These are phyloP conservation scores for Hartigia nigra DNA, from an alignment of 2,888 invertebrate species.

Conservation along the genomic window DNA sequence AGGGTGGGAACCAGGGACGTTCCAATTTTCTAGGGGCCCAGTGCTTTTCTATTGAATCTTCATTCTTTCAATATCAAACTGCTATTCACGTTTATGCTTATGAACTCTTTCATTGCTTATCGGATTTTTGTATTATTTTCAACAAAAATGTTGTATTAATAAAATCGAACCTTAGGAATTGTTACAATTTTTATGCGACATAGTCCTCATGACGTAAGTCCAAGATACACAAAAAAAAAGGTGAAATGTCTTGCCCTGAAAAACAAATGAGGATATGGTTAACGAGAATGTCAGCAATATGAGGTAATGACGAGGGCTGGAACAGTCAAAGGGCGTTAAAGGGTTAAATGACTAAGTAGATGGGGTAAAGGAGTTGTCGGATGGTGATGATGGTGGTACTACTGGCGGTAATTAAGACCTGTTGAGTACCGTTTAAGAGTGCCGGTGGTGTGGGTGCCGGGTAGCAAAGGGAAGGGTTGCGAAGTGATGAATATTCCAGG, in stretches of 20 bases:
- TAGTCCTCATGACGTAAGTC: neutral
- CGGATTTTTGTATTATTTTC: neutral
- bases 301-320: neutral
- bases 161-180: neutral
- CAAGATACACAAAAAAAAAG: neutral
- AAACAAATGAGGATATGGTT: neutral
- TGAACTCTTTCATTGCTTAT: neutral
- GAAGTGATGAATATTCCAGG: conserved; percentile 61
- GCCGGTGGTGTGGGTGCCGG: conserved; percentile 36
- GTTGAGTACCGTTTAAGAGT: conserved; percentile 45
- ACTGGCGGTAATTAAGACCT: conserved; percentile 57
- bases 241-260: neutral
- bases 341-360: neutral
- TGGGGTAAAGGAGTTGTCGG: neutral
- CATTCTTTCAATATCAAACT: neutral
- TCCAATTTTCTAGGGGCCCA: neutral
- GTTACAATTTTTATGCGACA: neutral
- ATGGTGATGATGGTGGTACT: conserved; percentile 9
- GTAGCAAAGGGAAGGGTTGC: conserved; percentile 50
- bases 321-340: neutral
- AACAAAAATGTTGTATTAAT: neutral
- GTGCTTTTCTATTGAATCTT: neutral
- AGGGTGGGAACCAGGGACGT: neutral
- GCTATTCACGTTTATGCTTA: neutral
- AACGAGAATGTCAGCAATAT: neutral